Percentiles rank a stretch among this genome's conserved stretches.
Evolutionary conservation across 2,113 vertebrate species (phyloP).

Genomic region (Cavia aperea): DNA sequence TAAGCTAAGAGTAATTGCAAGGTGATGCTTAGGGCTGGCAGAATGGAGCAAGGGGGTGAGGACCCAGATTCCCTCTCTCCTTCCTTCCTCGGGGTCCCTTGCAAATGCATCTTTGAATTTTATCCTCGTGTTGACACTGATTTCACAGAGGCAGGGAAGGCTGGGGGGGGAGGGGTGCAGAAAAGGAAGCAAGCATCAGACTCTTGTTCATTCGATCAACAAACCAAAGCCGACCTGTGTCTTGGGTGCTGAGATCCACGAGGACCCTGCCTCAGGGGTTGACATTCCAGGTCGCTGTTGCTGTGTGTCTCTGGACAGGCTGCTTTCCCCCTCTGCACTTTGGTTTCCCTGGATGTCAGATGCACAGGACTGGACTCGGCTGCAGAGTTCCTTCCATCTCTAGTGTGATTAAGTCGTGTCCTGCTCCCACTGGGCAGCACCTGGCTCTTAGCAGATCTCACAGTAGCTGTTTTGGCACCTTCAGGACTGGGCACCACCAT

Average conservation of each 20-base stretch:
- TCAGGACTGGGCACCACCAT: rapidly evolving
- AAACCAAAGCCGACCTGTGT: neutral
- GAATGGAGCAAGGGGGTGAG: neutral
- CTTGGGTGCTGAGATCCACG: rapidly evolving
- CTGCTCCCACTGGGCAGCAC: no score
- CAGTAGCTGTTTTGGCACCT: rapidly evolving
- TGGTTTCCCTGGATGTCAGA: neutral
- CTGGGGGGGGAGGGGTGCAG: neutral
- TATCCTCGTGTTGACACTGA: neutral
- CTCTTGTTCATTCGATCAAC: no score
- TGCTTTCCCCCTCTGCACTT: neutral
- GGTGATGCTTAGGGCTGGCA: neutral
- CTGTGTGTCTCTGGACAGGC: neutral
- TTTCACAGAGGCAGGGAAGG: neutral
- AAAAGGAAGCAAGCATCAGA: neutral
- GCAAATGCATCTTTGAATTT: neutral
- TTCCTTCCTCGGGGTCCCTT: neutral
- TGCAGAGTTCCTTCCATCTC: neutral
- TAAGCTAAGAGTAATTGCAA: neutral
- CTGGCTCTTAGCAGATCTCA: rapidly evolving
- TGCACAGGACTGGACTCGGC: neutral
- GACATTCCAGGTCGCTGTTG: neutral
- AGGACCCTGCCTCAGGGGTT: rapidly evolving
- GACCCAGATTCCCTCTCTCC: neutral
- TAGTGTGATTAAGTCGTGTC: no score